These are phyloP conservation scores for Drosophila rufa DNA, from an alignment of 1,140 invertebrate species.

Conservation along the genomic window DNA sequence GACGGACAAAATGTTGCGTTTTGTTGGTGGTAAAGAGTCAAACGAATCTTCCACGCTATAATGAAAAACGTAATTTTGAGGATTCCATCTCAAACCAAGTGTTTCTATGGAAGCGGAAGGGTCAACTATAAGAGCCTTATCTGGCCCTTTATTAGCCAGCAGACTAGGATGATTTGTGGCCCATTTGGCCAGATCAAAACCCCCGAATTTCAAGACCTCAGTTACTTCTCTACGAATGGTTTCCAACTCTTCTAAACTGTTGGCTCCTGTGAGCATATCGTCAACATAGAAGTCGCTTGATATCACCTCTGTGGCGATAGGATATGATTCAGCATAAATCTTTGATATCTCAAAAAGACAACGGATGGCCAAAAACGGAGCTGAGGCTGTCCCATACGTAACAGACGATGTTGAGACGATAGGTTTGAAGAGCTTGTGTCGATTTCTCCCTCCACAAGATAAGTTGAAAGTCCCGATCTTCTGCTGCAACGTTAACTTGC, in stretches of 20 bases:
- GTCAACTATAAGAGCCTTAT: not conserved
- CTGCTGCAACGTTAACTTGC: not conserved
- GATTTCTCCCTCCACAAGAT: not conserved
- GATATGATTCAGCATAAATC: not conserved
- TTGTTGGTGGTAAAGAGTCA: not conserved
- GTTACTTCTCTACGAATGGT: not conserved
- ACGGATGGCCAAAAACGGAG: not conserved
- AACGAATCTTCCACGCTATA: not conserved
- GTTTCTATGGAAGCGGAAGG: not conserved
- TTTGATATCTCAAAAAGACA: slow-evolving; percentile 5
- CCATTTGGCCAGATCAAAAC: slow-evolving; percentile 2
- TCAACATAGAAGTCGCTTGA: not conserved
- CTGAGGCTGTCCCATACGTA: not conserved
- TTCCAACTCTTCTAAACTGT: not conserved
- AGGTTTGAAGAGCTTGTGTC: not conserved
- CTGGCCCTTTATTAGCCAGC: not conserved
- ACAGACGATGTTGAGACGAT: slow-evolving; percentile 1
- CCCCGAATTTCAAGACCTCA: not conserved
- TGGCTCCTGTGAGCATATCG: slow-evolving; percentile 7
- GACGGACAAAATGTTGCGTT: slow-evolving; percentile 2
- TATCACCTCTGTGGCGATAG: not conserved
- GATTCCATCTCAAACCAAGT: slow-evolving; percentile 2
- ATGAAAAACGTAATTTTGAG: not conserved
- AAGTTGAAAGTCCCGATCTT: not conserved
- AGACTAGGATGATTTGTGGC: not conserved